phyloP scores from a whole-genome alignment of 2,113 vertebrate species.

The Misgurnus anguillicaudatus region DNA sequence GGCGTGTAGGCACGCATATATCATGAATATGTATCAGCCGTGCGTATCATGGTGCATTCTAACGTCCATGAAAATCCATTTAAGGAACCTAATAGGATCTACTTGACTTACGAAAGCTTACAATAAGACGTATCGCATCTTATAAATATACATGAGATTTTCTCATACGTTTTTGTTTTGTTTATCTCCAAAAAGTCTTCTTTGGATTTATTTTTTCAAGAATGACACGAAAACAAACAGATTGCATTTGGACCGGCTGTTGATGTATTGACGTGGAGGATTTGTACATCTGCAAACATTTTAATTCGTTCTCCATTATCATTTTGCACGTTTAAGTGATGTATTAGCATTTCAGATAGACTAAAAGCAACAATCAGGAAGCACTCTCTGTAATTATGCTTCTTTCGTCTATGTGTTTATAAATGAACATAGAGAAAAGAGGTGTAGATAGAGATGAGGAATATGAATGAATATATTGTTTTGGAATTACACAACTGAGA shows the following conservation, averaged over 20 bases:
- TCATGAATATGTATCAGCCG: conserved; percentile 74
- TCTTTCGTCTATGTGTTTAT: conserved; percentile 52
- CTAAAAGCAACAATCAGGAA: conserved; percentile 62
- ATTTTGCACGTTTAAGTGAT: conserved; percentile 61
- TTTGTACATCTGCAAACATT: conserved; percentile 55
- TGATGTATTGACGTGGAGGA: conserved; percentile 40
- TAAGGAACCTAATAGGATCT: conserved; percentile 76
- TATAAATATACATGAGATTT: conserved; percentile 56
- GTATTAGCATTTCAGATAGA: conserved; percentile 63
- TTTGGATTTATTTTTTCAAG: not conserved
- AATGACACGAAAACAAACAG: not conserved
- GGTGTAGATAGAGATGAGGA: not conserved
- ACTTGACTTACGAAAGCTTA: conserved; percentile 62
- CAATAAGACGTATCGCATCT: conserved; percentile 62
- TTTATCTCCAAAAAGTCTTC: not conserved
- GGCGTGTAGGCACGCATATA: conserved; percentile 54
- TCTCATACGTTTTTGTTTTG: not conserved
- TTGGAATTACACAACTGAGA: conserved; percentile 54
- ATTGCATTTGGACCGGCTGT: conserved; percentile 22
- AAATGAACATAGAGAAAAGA: conserved; percentile 45
- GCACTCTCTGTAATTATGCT: conserved; percentile 63
- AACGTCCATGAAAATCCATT: conserved; percentile 79
- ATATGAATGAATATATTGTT: conserved; percentile 38
- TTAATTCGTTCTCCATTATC: conserved; percentile 56
- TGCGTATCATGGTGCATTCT: conserved; percentile 68